Conservation (phyloP, 2,797 vertebrate genomes). For the Molossus molossus region DNA sequence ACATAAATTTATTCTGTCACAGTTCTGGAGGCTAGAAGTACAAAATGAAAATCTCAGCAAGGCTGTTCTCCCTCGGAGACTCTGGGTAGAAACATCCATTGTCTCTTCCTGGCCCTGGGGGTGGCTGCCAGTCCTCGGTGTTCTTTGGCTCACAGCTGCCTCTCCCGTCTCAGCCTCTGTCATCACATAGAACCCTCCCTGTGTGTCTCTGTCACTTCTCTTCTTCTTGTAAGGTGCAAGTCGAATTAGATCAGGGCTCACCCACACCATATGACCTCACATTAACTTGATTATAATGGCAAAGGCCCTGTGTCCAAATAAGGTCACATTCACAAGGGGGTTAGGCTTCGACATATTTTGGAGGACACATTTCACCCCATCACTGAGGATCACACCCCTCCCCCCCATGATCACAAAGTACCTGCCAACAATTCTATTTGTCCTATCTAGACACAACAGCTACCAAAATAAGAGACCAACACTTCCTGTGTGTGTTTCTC, state of each 20-base stretch:
- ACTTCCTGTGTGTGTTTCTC: neutral
- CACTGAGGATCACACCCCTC: too few species aligned
- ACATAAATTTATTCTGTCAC: neutral
- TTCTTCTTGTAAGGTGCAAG: neutral
- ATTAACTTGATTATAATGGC: neutral
- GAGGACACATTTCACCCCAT: neutral
- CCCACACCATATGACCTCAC: neutral
- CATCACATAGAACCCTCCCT: neutral
- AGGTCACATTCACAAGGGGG: neutral
- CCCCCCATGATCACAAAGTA: neutral
- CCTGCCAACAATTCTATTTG: neutral
- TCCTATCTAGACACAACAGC: neutral
- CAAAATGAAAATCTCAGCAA: neutral
- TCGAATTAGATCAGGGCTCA: neutral
- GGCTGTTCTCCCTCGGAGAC: neutral
- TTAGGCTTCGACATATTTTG: neutral
- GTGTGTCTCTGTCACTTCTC: neutral
- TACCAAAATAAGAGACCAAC: neutral
- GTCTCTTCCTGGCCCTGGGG: neutral
- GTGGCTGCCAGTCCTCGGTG: accelerated
- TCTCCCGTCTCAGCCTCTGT: neutral
- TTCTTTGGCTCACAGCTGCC: neutral
- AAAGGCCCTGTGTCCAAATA: neutral
- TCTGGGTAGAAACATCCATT: neutral
- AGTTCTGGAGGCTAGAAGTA: neutral